Evolutionary conservation across 2,888 invertebrate genomes (phyloP), one percentile per base, ranked within the genome.

Genomic region (Xanthia icteritia): DNA sequence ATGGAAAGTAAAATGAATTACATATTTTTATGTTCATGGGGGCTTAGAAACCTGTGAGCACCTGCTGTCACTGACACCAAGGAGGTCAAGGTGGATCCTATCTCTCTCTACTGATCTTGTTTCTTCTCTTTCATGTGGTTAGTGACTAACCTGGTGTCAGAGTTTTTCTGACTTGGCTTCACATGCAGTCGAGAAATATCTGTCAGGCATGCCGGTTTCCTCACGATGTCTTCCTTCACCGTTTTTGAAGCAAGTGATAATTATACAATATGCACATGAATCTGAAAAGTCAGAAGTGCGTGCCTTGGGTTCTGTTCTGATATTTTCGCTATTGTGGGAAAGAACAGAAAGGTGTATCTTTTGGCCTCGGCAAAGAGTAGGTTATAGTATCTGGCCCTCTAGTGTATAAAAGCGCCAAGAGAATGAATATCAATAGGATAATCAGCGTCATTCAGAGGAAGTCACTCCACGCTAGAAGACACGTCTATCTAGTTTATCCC

Each of bases 21-120:
- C 64, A 65, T 76, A 71, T 77, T 68, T 80, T 72, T 54, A 68
- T 65, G 39, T 54, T 23, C 58, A 69, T 68, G 45, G 9, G 67
- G 58, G 68, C 36, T 70, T 60, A 60, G 65, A 61, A 66, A 45
- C 6, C 13, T 36, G 48, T n/a, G 15, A 31, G 39, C 51, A 76
- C 60, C 70, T 70, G 66, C 45, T 39, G 45, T 27, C 42, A 23
- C 8, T 5, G 54, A 42, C 15, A 17, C 17, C 48, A 65, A 65
- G 31, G 27, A 45, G 60, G 31, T 51, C 31, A 51, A 65, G 31
- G 42, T 54, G 60, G 42, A 15, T 79, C 45, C 9, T 39, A 45
- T 31, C n/a, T 31, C 31, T 27, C 2, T 31, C 20, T 51, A 51
- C 8, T 51, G 20, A 23, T 54, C 15, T 45, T 45, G 15, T 45